Percentiles rank a stretch among this genome's conserved stretches.
phyloP scores from a whole-genome alignment of 2,888 invertebrate genomes.

The Erebia palarica region DNA sequence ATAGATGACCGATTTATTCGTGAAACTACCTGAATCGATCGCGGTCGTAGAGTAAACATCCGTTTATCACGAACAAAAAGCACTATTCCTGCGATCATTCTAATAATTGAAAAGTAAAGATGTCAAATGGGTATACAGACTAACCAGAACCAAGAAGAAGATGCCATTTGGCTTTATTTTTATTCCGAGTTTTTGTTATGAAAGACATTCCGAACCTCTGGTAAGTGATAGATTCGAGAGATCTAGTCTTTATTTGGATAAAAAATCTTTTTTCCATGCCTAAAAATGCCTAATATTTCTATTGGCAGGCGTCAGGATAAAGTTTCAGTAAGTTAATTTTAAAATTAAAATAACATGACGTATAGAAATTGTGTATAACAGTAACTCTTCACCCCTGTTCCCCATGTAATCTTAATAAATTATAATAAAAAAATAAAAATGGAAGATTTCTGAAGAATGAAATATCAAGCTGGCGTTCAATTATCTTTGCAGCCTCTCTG shows the following conservation, averaged over 20 bases:
- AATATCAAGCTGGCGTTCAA: background rate
- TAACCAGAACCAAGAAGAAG: background rate
- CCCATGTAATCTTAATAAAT: background rate
- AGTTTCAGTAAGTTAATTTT: no score
- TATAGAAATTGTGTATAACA: no score
- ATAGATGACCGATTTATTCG: constrained; percentile 69
- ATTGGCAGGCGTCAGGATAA: no score
- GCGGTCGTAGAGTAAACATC: constrained; percentile 76
- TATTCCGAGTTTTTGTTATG: background rate
- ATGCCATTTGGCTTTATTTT: background rate
- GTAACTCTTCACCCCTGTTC: no score
- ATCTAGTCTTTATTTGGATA: no score
- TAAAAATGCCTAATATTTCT: no score
- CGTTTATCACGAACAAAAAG: constrained; percentile 63
- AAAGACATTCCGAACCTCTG: no score
- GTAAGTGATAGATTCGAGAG: no score
- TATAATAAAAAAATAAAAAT: no score
- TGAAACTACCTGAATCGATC: constrained; percentile 74
- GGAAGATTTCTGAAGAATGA: background rate
- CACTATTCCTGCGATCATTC: constrained; percentile 56
- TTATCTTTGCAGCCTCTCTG: background rate
- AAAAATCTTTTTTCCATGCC: no score
- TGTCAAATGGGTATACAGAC: background rate
- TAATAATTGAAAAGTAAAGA: constrained; percentile 58
- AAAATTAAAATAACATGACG: no score